These are phyloP conservation scores for Caradrina clavipalpis DNA, from an alignment of 2,888 invertebrate genomes.

Conservation along the genomic window DNA sequence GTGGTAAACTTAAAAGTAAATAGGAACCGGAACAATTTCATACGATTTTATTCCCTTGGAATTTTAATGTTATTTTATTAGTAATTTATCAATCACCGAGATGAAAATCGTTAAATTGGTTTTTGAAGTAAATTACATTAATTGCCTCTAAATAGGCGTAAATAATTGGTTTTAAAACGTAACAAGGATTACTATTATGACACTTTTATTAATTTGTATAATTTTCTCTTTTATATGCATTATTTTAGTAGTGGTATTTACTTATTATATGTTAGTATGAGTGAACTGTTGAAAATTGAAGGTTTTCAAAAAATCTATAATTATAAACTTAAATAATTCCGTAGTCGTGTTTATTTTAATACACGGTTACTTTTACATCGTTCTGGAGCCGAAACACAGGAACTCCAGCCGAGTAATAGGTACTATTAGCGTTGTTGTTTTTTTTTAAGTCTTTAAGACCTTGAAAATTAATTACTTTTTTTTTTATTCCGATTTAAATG, in stretches of 20 bases:
- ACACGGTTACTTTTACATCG: no score
- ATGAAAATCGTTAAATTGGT: constrained; percentile 21
- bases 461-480: no score
- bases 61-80: constrained; percentile 54
- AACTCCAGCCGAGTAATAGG: no score
- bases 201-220: constrained; percentile 20
- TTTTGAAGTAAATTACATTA: constrained; percentile 32
- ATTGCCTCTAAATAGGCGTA: constrained; percentile 17
- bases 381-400: no score
- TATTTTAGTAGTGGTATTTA: constrained; percentile 1
- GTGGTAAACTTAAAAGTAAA: constrained; percentile 15
- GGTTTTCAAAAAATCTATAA: constrained; percentile 12
- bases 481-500: no score
- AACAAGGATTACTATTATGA: constrained; percentile 16
- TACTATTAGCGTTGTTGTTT: no score
- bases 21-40: constrained; percentile 58
- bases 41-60: constrained; percentile 57
- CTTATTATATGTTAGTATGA: neutral
- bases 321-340: no score
- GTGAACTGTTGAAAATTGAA: constrained; percentile 1
- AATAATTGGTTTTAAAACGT: constrained; percentile 38
- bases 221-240: constrained; percentile 14
- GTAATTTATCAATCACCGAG: constrained; percentile 13
- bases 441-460: no score
- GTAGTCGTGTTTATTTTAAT: no score